A percentile compares a stretch with the other conserved stretches of the same genome.
These are phyloP conservation scores for Trogon surrucura DNA, from an alignment of 2,113 vertebrate genomes.

Conservation along the genomic window DNA sequence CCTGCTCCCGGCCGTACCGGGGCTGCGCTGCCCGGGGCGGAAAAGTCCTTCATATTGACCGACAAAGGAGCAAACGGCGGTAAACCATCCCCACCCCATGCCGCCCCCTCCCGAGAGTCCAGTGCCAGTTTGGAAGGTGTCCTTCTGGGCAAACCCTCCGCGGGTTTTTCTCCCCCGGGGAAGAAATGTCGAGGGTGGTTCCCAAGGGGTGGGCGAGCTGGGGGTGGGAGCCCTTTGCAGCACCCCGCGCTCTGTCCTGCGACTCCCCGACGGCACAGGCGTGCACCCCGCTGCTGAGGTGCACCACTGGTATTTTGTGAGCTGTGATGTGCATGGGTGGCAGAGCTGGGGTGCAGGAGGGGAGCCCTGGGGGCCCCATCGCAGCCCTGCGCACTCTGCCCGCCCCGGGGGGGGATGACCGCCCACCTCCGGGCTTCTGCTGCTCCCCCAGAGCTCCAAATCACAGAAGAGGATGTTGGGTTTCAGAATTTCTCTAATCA, in stretches of 20 bases:
- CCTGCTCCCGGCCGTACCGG: background rate
- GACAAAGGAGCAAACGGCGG: background rate
- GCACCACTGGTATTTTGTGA: fast-evolving
- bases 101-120: background rate
- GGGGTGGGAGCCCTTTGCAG: background rate
- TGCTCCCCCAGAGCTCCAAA: background rate
- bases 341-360: background rate
- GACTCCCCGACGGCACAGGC: background rate
- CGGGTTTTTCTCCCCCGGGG: background rate
- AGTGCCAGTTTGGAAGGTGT: background rate
- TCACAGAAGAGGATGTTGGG: background rate
- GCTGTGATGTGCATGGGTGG: background rate
- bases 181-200: background rate
- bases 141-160: background rate
- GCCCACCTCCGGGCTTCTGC: background rate
- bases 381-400: fast-evolving
- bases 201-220: background rate
- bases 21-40: background rate
- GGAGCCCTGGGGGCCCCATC: background rate
- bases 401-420: fast-evolving
- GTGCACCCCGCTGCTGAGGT: background rate
- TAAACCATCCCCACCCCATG: no score
- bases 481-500: background rate
- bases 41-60: fast-evolving
- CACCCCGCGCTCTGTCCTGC: background rate